Base-by-base conservation (phyloP, 2,797 vertebrate genomes). In the Crax fasciolata region DNA sequence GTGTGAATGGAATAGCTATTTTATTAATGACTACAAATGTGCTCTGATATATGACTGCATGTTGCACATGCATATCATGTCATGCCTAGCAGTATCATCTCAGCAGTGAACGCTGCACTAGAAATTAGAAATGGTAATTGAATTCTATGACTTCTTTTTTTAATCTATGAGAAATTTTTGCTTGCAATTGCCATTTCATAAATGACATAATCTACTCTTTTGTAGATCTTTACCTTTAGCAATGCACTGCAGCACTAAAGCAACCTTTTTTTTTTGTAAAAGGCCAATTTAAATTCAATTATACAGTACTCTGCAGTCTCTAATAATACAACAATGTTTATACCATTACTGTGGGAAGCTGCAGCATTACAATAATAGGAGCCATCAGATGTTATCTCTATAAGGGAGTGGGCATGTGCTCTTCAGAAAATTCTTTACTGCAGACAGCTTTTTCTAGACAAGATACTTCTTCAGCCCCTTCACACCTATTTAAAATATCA, bases 401-500 rank as follows among this genome's bases (percentile, higher is more conserved):
- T 17, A 48, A 86, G 32, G 0, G 2, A 85, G 54, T 49, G 30
- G 20, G 44, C 57, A 52, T 39, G 11, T 66, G 44, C 30, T 88
- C 21, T 78, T 89, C 52, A 57, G 71, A 72, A 81, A 43, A 80
- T 57, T 74, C 23, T 66, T 87, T 52, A 25, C 32, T 78, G 48
- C 38, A 83, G 68, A 80, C 58, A 70, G 68, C 38, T 82, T 92
- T 51, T 71, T 57, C 30, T 46, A 74, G 41, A 81, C 66, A 76
- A 48, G 75, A 74, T 94, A 54, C 41, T 68, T 92, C 62, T 90
- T 84, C 84, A 75, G 66, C 28, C 51, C 11, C 28, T 92, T 84
- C 91, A 68, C 87, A 78, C 61, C 67, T 96, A 82, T 83, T 92
- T 84, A 84, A 93, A 96, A 77, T 75, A 83, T 10, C 32, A 74